phyloP scores from a whole-genome alignment of 2,797 vertebrate species.

The Epinephelus awoara region DNA sequence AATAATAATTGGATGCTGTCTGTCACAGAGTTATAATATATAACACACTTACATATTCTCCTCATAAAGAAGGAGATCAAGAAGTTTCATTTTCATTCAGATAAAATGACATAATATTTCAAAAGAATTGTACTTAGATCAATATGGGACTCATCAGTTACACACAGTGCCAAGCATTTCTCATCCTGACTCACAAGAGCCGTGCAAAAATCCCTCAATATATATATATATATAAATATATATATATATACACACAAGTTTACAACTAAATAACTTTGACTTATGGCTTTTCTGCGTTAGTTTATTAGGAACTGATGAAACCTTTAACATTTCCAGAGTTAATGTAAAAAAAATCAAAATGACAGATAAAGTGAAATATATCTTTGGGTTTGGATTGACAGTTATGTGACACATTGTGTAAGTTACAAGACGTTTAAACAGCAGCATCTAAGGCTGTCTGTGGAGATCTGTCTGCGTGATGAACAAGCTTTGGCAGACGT shows the following conservation, averaged over 20 bases:
- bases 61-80: neutral
- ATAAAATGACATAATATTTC: neutral
- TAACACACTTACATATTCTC: neutral
- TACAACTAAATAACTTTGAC: slow-evolving; percentile 6
- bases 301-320: neutral
- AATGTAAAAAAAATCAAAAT: neutral
- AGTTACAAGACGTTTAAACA: slow-evolving; percentile 17
- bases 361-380: slow-evolving; percentile 4
- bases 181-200: slow-evolving; percentile 1
- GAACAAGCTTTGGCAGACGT: slow-evolving; percentile 61
- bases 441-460: neutral
- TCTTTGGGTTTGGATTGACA: slow-evolving; percentile 13
- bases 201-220: slow-evolving; percentile 9
- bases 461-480: slow-evolving; percentile 34
- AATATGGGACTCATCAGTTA: slow-evolving; percentile 13
- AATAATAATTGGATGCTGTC: slow-evolving; percentile 4
- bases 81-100: neutral
- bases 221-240: too few species aligned
- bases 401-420: slow-evolving; percentile 8
- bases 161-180: neutral
- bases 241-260: neutral
- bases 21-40: neutral
- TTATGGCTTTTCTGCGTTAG: neutral
- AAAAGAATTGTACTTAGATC: slow-evolving; percentile 15
- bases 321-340: neutral